Percentiles rank a stretch among this genome's conserved stretches.
These are phyloP conservation scores for Drosophila affinis DNA, from an alignment of 2,888 invertebrate genomes.

Conservation along the genomic window DNA sequence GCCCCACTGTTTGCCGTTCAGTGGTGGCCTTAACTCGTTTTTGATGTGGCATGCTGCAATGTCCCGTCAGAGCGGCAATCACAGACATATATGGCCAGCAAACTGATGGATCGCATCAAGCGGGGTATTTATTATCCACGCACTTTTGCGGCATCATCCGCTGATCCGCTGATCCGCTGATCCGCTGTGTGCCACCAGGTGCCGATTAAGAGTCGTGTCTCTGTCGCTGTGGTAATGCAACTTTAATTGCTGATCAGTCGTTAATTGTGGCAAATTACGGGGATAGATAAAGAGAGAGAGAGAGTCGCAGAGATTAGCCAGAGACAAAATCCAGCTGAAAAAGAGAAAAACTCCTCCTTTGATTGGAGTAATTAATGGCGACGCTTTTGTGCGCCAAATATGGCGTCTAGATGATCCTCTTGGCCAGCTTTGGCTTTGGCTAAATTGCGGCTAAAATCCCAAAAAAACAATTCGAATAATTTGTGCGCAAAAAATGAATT, in stretches of 20 bases:
- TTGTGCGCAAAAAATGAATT: slow-evolving; percentile 4
- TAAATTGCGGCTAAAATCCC: slow-evolving; percentile 19
- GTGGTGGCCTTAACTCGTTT: slow-evolving; percentile 74
- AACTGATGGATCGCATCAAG: slow-evolving; percentile 35
- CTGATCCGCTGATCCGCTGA: slow-evolving; percentile 43
- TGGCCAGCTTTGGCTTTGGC: slow-evolving; percentile 1
- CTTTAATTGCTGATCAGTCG: slow-evolving; percentile 76
- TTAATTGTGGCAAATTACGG: slow-evolving; percentile 76
- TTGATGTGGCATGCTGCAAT: slow-evolving; percentile 54
- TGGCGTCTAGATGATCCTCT: slow-evolving; percentile 11
- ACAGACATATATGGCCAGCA: slow-evolving; percentile 11
- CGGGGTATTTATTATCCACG: slow-evolving; percentile 61
- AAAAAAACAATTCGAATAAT: background rate
- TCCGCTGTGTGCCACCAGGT: slow-evolving; percentile 58
- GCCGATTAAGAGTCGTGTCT: slow-evolving; percentile 48
- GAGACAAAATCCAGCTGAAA: background rate
- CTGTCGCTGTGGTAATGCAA: slow-evolving; percentile 66
- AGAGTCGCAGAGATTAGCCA: slow-evolving; percentile 13
- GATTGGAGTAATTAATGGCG: slow-evolving; percentile 69
- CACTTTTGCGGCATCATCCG: slow-evolving; percentile 69
- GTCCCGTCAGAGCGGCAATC: slow-evolving; percentile 41
- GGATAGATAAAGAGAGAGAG: slow-evolving; percentile 19
- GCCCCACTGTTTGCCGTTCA: slow-evolving; percentile 5
- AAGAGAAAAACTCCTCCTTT: slow-evolving; percentile 47
- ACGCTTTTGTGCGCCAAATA: slow-evolving; percentile 63